Evolutionary conservation across 1,140 invertebrate genomes (phyloP), one percentile per base, ranked within the genome.

Genomic region (Dendrolimus punctatus): DNA sequence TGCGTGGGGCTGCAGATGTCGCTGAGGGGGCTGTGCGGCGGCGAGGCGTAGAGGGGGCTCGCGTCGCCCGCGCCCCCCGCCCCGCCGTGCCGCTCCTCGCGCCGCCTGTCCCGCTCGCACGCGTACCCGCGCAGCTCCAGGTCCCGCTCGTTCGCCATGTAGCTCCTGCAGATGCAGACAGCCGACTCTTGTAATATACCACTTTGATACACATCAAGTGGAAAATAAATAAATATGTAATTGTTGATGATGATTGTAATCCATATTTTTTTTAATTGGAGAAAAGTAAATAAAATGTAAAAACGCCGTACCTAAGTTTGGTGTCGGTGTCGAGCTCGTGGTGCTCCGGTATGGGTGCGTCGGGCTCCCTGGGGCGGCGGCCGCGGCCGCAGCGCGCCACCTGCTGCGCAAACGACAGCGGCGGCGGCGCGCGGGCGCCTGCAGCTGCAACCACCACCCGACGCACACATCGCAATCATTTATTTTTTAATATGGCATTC

Each of bases 1-100:
- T n/a, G n/a, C n/a, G 87, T 84, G 0, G 89, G 87, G 46, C 88
- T 89, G 57, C 88, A 83, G 9, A 88, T 55, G 39, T 95, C 93
- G 79, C 92, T 93, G 58, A 93, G 89, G n/a, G 95, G 95, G 48
- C 94, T 95, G 52, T 93, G 91, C 2, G 94, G 93, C 8, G 95
- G 94, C 49, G 93, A 94, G 3, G 94, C 93, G 70, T 96, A 96
- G 39, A 95, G 90, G 1, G 95, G 95, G 63, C 88, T 89, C 57
- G 84, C 76, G 61, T 56, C n/a, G n/a, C n/a, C n/a, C n/a, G n/a
- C 56, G 6, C 66, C 67, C 6, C 62, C 40, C 51, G 60, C 65
- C 57, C 62, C n/a, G 51, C 49, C 73, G 58, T 76, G 76, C 2
- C 76, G 57, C 46, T 70, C 65, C 40, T 79, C 74, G 8, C 76